phyloP scores from a whole-genome alignment of 2,113 vertebrate species.

The Copsychus sechellarum region DNA sequence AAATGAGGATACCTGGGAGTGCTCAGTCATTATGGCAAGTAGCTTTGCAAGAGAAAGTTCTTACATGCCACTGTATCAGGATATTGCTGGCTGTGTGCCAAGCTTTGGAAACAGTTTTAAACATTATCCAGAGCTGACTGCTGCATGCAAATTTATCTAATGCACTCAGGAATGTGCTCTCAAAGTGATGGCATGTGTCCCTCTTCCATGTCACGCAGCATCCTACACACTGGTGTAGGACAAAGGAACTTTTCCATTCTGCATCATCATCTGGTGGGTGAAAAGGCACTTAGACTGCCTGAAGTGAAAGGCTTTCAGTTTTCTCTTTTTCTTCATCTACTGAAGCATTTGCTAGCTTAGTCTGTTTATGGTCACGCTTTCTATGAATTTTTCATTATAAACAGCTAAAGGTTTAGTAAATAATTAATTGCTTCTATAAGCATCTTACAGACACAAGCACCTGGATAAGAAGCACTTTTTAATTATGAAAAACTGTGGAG shows the following conservation, averaged over 20 bases:
- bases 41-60: neutral
- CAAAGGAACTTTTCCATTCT: neutral
- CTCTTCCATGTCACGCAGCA: neutral
- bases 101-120: neutral
- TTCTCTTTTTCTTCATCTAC: neutral
- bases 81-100: neutral
- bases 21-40: neutral
- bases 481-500: neutral
- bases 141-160: neutral
- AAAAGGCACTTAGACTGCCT: neutral
- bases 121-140: neutral
- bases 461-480: neutral
- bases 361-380: slow-evolving; percentile 33
- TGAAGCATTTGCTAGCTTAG: neutral
- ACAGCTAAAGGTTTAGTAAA: slow-evolving; percentile 49
- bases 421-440: slow-evolving; percentile 46
- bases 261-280: neutral
- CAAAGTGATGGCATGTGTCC: neutral
- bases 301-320: neutral
- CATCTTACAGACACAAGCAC: neutral
- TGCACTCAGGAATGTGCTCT: neutral
- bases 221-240: neutral
- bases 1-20: neutral
- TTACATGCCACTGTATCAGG: neutral
- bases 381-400: slow-evolving; percentile 57